These are phyloP conservation scores for Octomys mimax DNA, from an alignment of 2,797 vertebrate species.

Conservation along the genomic window DNA sequence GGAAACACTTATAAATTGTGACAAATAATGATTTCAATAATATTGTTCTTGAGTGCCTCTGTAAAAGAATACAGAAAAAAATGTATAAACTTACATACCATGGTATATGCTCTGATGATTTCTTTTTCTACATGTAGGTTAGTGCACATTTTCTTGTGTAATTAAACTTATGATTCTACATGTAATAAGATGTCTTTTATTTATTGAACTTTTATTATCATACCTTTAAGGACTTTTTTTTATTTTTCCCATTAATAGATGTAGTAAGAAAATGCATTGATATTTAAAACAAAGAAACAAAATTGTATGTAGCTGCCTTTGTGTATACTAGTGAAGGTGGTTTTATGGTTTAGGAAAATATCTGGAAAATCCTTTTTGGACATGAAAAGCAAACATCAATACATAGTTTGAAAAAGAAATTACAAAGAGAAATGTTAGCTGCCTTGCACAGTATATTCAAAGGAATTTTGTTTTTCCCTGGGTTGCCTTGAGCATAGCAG, in stretches of 20 bases:
- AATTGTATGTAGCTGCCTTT: background rate
- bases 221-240: background rate
- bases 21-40: background rate
- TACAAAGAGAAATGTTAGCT: background rate
- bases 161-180: background rate
- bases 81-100: background rate
- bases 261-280: background rate
- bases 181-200: background rate
- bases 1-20: background rate
- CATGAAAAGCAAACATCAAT: background rate
- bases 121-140: background rate
- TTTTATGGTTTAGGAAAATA: background rate
- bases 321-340: background rate
- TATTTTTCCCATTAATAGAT: background rate
- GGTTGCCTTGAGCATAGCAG: no score
- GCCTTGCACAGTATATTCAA: background rate
- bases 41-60: background rate
- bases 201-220: background rate
- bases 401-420: constrained; percentile 6
- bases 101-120: background rate
- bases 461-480: background rate
- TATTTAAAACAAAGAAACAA: constrained; percentile 38
- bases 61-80: background rate
- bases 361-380: background rate
- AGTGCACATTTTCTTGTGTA: background rate